A percentile compares a stretch with the other conserved stretches of the same genome.
Conservation (phyloP, 2,113 vertebrate species). For the Candoia aspera region DNA sequence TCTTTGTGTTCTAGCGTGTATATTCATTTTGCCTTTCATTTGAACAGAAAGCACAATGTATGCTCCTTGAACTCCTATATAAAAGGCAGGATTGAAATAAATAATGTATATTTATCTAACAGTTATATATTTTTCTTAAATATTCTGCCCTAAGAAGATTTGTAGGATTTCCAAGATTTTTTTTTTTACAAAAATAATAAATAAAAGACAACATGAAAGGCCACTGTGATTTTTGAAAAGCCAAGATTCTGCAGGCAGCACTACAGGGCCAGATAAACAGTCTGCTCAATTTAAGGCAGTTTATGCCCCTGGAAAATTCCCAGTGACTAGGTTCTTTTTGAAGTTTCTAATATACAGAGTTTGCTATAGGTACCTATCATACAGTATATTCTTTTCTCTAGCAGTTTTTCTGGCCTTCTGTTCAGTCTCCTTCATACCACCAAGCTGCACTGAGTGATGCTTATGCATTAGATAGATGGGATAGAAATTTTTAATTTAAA, state of each 20-base stretch:
- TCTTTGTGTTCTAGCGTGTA: not conserved
- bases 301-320: not conserved
- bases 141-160: not conserved
- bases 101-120: not conserved
- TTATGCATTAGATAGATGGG: not conserved
- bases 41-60: not conserved
- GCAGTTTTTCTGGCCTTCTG: not conserved
- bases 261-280: not conserved
- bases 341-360: not conserved
- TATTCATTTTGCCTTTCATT: not conserved
- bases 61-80: not conserved
- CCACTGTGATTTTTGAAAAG: not conserved
- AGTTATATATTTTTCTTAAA: not conserved
- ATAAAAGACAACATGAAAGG: not conserved
- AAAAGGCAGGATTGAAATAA: not conserved
- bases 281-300: not conserved
- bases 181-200: not conserved
- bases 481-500: not conserved
- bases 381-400: not conserved
- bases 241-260: not conserved
- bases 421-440: not conserved
- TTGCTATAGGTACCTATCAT: not conserved
- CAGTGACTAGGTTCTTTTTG: not conserved
- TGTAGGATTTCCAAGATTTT: not conserved
- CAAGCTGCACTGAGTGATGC: not conserved